Evolutionary conservation across 1,140 invertebrate genomes (phyloP).

Genomic region (Zaprionus tsacasi): DNA sequence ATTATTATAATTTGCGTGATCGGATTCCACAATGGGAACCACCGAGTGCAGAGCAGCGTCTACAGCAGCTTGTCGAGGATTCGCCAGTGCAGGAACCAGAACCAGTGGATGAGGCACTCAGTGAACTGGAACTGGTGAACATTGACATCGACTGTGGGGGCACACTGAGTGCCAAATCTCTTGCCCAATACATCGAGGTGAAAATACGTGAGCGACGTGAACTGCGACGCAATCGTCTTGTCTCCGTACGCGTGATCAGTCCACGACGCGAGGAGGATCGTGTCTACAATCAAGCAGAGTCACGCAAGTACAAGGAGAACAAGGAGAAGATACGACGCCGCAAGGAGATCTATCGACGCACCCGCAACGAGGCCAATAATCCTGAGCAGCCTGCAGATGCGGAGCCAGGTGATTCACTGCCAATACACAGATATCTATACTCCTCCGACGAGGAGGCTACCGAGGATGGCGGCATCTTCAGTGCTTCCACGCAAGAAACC

Average conservation of each 20-base stretch:
- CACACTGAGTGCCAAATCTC: conserved; percentile 50
- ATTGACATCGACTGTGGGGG: conserved; percentile 62
- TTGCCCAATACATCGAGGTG: conserved; percentile 61
- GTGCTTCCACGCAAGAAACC: neutral
- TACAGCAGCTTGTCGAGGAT: conserved; percentile 60
- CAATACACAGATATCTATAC: conserved; percentile 76
- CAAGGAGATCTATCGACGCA: conserved; percentile 86
- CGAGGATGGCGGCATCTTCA: conserved; percentile 25
- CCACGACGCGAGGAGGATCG: conserved; percentile 92
- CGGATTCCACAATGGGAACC: conserved; percentile 95
- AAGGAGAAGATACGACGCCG: conserved; percentile 90
- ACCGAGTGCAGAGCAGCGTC: conserved; percentile 85
- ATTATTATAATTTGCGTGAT: conserved; percentile 95
- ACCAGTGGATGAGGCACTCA: conserved; percentile 18
- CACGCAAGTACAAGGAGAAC: conserved; percentile 89
- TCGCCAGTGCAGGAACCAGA: conserved; percentile 48
- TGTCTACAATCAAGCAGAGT: conserved; percentile 88
- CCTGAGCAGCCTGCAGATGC: neutral
- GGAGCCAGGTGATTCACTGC: conserved; percentile 45
- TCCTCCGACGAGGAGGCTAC: conserved; percentile 75
- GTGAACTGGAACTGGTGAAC: conserved; percentile 45
- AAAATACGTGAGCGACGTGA: conserved; percentile 66
- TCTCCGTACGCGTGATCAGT: conserved; percentile 89
- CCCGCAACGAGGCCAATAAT: conserved; percentile 50
- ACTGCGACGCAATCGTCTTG: conserved; percentile 84